These are phyloP conservation scores for Amphimedon queenslandica DNA, from an alignment of 37 sponge, comb jelly and placozoan species.

Conservation along the genomic window DNA sequence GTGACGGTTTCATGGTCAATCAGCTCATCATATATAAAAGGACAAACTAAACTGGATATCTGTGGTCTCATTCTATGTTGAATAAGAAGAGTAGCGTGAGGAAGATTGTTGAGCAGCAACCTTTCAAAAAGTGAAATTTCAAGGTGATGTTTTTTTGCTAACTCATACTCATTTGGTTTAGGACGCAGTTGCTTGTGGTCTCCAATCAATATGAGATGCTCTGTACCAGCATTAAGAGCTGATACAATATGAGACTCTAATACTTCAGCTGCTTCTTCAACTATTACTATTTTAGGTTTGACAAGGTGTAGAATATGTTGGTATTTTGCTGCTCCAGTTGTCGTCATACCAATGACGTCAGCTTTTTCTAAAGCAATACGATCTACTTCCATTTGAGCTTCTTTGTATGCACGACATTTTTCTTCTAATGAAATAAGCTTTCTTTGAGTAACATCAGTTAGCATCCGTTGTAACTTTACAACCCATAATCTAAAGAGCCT, in stretches of 20 bases:
- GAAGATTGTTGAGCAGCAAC: conserved; percentile 55
- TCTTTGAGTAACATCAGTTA: background rate
- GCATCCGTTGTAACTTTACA: background rate
- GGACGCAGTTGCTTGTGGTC: conserved; percentile 96
- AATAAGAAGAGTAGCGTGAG: conserved; percentile 66
- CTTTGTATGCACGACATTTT: conserved; percentile 21
- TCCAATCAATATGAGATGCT: conserved; percentile 94
- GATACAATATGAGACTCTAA: conserved; percentile 88
- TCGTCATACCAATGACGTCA: conserved; percentile 87
- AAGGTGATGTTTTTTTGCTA: conserved; percentile 74
- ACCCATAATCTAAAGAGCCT: conserved; percentile 71
- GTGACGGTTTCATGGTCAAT: conserved; percentile 55
- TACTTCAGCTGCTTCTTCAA: conserved; percentile 96
- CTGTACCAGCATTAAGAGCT: conserved; percentile 59
- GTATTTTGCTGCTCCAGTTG: conserved; percentile 92
- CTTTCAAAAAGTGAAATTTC: conserved; percentile 90
- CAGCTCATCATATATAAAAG: conserved; percentile 66
- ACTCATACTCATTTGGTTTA: conserved; percentile 65
- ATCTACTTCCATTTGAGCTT: conserved; percentile 4
- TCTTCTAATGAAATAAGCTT: conserved; percentile 4
- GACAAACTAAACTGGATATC: conserved; percentile 62
- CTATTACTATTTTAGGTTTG: conserved; percentile 81
- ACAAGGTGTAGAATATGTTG: conserved; percentile 61
- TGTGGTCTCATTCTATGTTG: conserved; percentile 96
- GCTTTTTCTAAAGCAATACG: conserved; percentile 9